phyloP scores from a whole-genome alignment of 2,797 vertebrate genomes.

The Poecilia wingei region DNA sequence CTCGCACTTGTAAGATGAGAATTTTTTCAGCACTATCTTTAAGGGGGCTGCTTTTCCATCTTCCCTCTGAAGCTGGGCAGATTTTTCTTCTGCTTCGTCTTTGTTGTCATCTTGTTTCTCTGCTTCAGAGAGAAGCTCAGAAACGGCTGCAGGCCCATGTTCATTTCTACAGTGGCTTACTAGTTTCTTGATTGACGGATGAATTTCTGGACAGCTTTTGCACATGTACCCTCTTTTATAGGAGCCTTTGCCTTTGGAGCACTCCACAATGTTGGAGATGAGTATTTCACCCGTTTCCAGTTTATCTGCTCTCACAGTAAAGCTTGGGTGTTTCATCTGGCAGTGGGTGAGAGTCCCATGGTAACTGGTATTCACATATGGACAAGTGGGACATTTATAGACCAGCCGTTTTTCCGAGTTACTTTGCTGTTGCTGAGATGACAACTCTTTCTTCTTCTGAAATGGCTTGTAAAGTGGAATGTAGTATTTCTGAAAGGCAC shows the following conservation, averaged over 20 bases:
- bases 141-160: slow-evolving; percentile 71
- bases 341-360: slow-evolving; percentile 90
- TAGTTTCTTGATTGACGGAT: slow-evolving; percentile 82
- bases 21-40: background rate
- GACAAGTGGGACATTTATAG: slow-evolving; percentile 87
- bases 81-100: slow-evolving; percentile 8
- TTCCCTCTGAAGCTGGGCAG: too few species aligned
- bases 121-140: slow-evolving; percentile 73
- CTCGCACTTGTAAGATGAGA: slow-evolving; percentile 42
- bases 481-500: slow-evolving; percentile 85
- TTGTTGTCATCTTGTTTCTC: slow-evolving; percentile 52
- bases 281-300: slow-evolving; percentile 84
- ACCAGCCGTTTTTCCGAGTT: slow-evolving; percentile 48
- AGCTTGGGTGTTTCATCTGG: slow-evolving; percentile 85
- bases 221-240: slow-evolving; percentile 86
- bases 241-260: slow-evolving; percentile 75
- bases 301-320: slow-evolving; percentile 83
- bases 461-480: slow-evolving; percentile 75
- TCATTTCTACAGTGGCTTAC: slow-evolving; percentile 83
- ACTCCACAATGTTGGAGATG: slow-evolving; percentile 69
- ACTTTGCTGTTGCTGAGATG: slow-evolving; percentile 64
- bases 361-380: slow-evolving; percentile 86
- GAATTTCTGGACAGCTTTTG: slow-evolving; percentile 84
- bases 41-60: slow-evolving; percentile 48
- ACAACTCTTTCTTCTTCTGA: slow-evolving; percentile 68